Base-by-base conservation (phyloP, 2,113 vertebrate species). In the Pteropus alecto region DNA sequence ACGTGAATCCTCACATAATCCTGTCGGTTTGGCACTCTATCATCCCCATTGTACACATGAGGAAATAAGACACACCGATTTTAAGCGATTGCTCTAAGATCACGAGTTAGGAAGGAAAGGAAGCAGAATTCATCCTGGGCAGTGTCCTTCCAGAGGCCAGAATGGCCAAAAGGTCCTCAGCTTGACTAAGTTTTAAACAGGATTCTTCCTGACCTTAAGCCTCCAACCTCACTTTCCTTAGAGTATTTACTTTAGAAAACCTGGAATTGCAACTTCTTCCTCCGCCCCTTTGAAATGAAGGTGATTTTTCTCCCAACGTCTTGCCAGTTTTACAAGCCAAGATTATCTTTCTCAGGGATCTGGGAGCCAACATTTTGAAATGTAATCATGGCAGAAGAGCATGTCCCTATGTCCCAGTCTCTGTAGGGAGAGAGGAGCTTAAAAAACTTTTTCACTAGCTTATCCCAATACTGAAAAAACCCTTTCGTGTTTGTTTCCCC, bases 111-210 rank as follows among this genome's bases (percentile, higher is more conserved):
- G 73, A 90, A 4, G 12, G 7, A 48, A 9, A 71, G 54, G 30
- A 76, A 30, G 14, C 63, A 65, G 63, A 65, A 43, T 46, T 71
- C 30, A 63, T 18, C 60, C 12, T 10, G n/a, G 43, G 24, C 3
- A 26, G 6, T 41, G 30, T 71, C 4, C 30, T 6, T 8, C 46
- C 65, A 91, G 12, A 65, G 46, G 4, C 65, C 9, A n/a, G 9
- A 5, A 15, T 5, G 12, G 15, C 38, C 41, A 12, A 22, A 48
- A 15, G 2, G 4, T 0, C 5, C 1, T 76, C 7, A 3, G 2
- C 5, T 48, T 33, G 3, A 56, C 22, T 56, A 41, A 71, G 63
- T 5, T 43, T 63, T 11, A 70, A 10, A n/a, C 21, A 33, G 18
- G 1, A 56, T 56, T 58, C 51, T 61, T 51, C 51, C 16, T 41